Evolutionary conservation across 2,113 vertebrate genomes (phyloP), one percentile per base, ranked within the genome.

Genomic region (Limnothrissa miodon): DNA sequence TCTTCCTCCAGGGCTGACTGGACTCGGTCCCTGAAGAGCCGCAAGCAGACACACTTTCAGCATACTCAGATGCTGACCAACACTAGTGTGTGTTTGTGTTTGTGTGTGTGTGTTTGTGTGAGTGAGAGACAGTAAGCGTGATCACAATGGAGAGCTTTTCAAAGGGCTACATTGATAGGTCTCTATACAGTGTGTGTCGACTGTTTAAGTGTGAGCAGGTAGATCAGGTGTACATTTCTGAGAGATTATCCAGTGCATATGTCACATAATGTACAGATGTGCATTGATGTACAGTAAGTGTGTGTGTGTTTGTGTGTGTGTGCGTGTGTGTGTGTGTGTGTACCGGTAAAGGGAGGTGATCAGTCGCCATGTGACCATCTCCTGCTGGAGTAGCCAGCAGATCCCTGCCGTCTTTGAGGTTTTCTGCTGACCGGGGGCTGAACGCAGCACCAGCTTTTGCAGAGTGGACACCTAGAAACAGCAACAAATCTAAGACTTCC

Each of bases 341-440:
- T 45, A 98, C 98, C 96, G 97, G 87, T 99, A 99, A 45, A 99
- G 94, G 0, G 98, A 98, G 42, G 95, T 94, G 78, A 99, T 89
- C 62, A 99, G 95, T 82, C 97, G 96, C 98, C 98, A 99, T 0
- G 97, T 95, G 84, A 96, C 95, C 95, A 94, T 97, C 90, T 99
- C 98, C 89, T 99, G 97, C 82, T 97, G 97, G 85, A 99, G 95
- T 86, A 99, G 95, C 98, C 98, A 99, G 80, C 95, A 93, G 80
- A 99, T 95, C 79, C 97, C 97, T 1, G 97, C 96, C 23, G 97
- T 98, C 92, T 97, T 99, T 74, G 95, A 96, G 87, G 95, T 96
- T 81, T 98, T 99, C 81, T 96, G 96, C 87, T 97, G 96, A 78
- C 97, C 96, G 62, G 95, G 95, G 45, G 96, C 93, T 0, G 97